Conservation (phyloP, 2,888 invertebrate genomes). For the Cynaeus angustus region DNA sequence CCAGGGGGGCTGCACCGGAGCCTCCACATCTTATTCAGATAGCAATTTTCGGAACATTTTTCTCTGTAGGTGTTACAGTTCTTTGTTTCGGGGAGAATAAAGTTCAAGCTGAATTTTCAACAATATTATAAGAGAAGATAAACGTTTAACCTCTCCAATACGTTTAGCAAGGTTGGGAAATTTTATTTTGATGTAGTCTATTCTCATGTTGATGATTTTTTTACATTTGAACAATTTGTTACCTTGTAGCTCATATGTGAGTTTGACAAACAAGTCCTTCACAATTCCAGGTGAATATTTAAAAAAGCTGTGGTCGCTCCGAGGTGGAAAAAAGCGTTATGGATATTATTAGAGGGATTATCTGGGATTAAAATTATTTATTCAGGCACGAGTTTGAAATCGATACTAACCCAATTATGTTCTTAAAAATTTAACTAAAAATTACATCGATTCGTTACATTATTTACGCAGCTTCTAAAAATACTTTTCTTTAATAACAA, state of each 20-base stretch:
- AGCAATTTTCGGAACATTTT: neutral
- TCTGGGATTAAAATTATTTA: constrained; percentile 45
- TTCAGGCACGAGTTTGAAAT: constrained; percentile 41
- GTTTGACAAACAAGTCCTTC: constrained; percentile 23
- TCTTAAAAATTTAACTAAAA: constrained; percentile 46
- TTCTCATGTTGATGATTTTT: constrained; percentile 35
- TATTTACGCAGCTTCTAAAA: constrained; percentile 45
- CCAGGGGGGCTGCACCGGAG: constrained; percentile 3
- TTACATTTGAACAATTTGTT: constrained; percentile 24
- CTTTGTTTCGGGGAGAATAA: neutral
- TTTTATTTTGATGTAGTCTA: constrained; percentile 31
- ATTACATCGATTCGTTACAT: constrained; percentile 40
- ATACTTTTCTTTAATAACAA: constrained; percentile 20
- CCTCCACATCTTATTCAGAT: neutral
- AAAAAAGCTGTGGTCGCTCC: constrained; percentile 17
- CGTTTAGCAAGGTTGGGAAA: constrained; percentile 15
- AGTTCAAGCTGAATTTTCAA: constrained; percentile 16
- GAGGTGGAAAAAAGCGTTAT: constrained; percentile 32
- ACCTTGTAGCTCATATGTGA: constrained; percentile 17
- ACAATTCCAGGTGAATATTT: constrained; percentile 29
- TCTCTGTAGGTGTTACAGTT: neutral
- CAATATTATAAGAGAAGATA: constrained; percentile 29
- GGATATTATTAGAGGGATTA: constrained; percentile 44
- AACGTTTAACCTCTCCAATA: constrained; percentile 33
- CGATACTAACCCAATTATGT: constrained; percentile 47